A percentile compares a stretch with the other conserved stretches of the same genome.
Evolutionary conservation across 1,140 invertebrate genomes (phyloP).

Genomic region (Brachionus plicatilis): DNA sequence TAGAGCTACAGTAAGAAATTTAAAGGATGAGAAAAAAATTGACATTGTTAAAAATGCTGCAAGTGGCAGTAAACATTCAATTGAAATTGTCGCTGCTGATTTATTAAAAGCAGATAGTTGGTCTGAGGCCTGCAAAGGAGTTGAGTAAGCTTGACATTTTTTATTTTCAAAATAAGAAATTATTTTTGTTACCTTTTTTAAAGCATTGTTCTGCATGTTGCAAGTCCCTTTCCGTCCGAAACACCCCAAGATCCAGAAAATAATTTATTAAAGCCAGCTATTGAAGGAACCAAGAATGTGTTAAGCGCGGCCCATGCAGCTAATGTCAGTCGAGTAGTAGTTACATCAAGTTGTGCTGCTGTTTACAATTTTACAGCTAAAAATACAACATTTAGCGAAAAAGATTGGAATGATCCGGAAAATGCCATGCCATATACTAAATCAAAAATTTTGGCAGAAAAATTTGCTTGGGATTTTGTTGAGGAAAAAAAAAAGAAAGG

Average conservation of each 20-base stretch:
- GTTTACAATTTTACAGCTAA: constrained; percentile 54
- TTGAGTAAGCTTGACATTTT: constrained; percentile 47
- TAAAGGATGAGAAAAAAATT: constrained; percentile 56
- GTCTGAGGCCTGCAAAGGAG: constrained; percentile 58
- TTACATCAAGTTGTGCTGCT: constrained; percentile 57
- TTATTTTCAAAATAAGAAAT: not conserved
- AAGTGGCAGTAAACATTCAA: constrained; percentile 53
- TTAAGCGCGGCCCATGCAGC: constrained; percentile 56
- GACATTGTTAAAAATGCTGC: constrained; percentile 53
- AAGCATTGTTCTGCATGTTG: constrained; percentile 58
- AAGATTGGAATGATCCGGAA: constrained; percentile 57
- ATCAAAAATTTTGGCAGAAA: constrained; percentile 61
- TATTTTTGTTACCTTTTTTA: not conserved
- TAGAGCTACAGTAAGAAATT: constrained; percentile 58
- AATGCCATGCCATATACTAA: constrained; percentile 55
- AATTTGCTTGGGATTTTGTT: constrained; percentile 61
- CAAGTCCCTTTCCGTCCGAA: constrained; percentile 59
- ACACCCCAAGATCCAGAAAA: constrained; percentile 55
- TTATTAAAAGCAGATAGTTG: constrained; percentile 51
- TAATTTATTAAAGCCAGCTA: constrained; percentile 57
- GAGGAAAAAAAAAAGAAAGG: constrained; percentile 54
- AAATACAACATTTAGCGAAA: constrained; percentile 57
- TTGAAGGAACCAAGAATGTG: constrained; percentile 60
- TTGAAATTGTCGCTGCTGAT: constrained; percentile 57
- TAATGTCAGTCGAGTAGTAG: constrained; percentile 59